These are phyloP conservation scores for Cecropterus lyciades DNA, from an alignment of 1,140 invertebrate genomes.

Conservation along the genomic window DNA sequence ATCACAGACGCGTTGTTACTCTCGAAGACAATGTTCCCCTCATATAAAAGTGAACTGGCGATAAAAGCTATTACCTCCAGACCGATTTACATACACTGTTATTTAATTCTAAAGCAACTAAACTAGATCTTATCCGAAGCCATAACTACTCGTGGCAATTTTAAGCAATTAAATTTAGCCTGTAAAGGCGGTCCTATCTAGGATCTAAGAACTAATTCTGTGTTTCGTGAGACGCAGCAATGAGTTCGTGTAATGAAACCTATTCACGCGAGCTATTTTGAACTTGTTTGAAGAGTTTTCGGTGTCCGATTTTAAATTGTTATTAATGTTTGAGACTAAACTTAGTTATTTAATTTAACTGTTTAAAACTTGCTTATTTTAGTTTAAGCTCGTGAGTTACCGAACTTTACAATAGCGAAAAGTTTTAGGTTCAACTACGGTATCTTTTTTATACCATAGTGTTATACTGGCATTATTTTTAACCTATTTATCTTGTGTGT, in stretches of 20 bases:
- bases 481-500: too few species aligned
- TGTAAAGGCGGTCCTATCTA: slow-evolving; percentile 25
- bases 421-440: too few species aligned
- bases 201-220: slow-evolving; percentile 31
- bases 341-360: neutral
- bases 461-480: too few species aligned
- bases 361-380: too few species aligned
- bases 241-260: slow-evolving; percentile 22
- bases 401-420: too few species aligned
- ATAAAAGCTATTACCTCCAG: neutral
- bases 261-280: slow-evolving; percentile 26
- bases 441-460: too few species aligned
- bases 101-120: slow-evolving; percentile 4
- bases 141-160: slow-evolving; percentile 31
- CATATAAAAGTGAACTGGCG: too few species aligned
- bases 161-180: slow-evolving; percentile 35
- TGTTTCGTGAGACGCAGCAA: slow-evolving; percentile 11
- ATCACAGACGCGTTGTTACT: too few species aligned
- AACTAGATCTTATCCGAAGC: slow-evolving; percentile 16
- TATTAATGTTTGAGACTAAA: neutral
- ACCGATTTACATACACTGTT: neutral
- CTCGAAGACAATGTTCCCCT: too few species aligned
- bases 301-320: slow-evolving; percentile 8
- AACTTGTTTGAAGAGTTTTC: slow-evolving; percentile 8
- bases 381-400: too few species aligned